Evolutionary conservation across 2,113 vertebrate species (phyloP).

Genomic region (Xyliphius kryptos): DNA sequence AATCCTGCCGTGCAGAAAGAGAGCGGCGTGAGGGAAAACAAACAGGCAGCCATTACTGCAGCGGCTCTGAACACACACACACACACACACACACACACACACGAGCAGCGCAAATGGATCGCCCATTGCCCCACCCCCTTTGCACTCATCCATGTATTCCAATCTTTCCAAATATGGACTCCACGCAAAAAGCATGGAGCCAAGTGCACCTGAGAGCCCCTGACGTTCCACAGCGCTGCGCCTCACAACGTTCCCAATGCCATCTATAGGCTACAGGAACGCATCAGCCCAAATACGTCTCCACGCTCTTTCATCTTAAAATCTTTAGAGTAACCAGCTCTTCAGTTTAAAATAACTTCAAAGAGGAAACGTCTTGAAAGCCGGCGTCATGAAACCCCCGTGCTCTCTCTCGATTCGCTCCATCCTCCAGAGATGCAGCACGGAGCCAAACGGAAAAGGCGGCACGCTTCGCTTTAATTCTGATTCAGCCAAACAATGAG

Average conservation of each 20-base stretch:
- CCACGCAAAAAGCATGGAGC: constrained; percentile 3
- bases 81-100: constrained; percentile 12
- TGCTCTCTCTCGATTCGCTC: background rate
- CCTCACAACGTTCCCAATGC: background rate
- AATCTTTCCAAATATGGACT: constrained; percentile 32
- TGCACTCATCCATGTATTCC: constrained; percentile 30
- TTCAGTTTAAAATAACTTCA: no score
- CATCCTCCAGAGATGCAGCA: background rate
- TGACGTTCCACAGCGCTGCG: constrained; percentile 5
- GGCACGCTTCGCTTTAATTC: constrained; percentile 16
- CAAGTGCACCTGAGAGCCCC: background rate
- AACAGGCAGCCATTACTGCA: constrained; percentile 61
- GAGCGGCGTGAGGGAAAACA: constrained; percentile 24
- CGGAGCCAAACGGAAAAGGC: constrained; percentile 8
- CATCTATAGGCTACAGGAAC: background rate
- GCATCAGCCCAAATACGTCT: no score
- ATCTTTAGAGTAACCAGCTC: no score
- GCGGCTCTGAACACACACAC: constrained; percentile 33
- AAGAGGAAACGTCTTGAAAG: no score
- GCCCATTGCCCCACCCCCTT: constrained; percentile 34
- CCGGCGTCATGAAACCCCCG: background rate
- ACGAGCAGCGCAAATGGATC: constrained; percentile 40
- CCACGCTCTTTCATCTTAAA: no score
- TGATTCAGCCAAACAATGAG: constrained; percentile 18
- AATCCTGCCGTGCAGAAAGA: constrained; percentile 76